These are phyloP conservation scores for Melanerpes formicivorus DNA, from an alignment of 2,113 vertebrate genomes.

Conservation along the genomic window DNA sequence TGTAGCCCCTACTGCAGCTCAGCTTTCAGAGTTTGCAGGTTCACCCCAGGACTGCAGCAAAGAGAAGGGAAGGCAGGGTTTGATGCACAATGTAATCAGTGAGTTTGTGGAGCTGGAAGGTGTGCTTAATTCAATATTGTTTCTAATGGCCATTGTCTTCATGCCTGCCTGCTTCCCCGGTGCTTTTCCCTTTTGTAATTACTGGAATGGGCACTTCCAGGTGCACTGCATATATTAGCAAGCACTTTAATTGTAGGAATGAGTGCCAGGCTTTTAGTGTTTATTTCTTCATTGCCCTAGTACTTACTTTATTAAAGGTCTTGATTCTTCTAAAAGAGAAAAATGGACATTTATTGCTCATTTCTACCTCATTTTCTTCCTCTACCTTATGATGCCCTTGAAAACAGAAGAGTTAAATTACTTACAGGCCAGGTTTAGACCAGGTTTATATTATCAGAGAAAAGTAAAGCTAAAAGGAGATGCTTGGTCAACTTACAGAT, in stretches of 20 bases:
- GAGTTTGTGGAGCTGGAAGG: constrained; percentile 42
- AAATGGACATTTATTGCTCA: background rate
- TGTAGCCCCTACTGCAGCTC: background rate
- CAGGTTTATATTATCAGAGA: background rate
- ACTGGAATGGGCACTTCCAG: constrained; percentile 55
- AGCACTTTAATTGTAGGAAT: constrained; percentile 47
- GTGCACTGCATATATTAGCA: constrained; percentile 58
- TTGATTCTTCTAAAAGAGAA: constrained; percentile 17
- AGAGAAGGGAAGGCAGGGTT: background rate
- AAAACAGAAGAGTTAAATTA: background rate
- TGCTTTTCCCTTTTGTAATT: constrained; percentile 55
- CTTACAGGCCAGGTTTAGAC: background rate
- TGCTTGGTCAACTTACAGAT: background rate
- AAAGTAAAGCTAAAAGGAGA: background rate
- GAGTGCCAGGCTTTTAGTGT: background rate
- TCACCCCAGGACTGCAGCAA: constrained; percentile 11
- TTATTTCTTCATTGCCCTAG: constrained; percentile 47
- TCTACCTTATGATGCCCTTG: background rate
- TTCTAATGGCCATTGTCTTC: constrained; percentile 57
- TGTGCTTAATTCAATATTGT: constrained; percentile 60
- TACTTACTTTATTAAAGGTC: constrained; percentile 29
- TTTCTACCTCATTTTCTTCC: constrained; percentile 31
- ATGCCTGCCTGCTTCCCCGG: constrained; percentile 33
- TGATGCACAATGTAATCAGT: constrained; percentile 54
- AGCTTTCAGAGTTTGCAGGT: background rate